phyloP scores from a whole-genome alignment of 37 sponge, comb jelly and placozoan species.

The Spongia lamella region DNA sequence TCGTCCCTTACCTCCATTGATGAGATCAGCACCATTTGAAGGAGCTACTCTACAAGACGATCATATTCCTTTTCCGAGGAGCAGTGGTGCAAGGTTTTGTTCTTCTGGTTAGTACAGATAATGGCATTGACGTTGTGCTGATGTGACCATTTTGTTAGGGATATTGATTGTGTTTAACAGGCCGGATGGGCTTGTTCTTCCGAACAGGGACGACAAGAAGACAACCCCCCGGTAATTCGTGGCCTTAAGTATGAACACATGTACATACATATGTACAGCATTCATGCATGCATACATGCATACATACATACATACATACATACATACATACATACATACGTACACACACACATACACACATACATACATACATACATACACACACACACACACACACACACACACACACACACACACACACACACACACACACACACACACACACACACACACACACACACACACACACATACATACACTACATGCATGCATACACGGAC shows the following conservation, averaged over 20 bases:
- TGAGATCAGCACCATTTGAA: not conserved
- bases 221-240: not conserved
- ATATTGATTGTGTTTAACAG: not conserved
- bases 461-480: too few species aligned
- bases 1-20: not conserved
- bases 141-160: not conserved
- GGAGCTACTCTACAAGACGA: slow-evolving; percentile 55
- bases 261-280: slow-evolving; percentile 1
- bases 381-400: not conserved
- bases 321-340: not conserved
- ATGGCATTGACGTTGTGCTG: too few species aligned
- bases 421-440: slow-evolving; percentile 15
- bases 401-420: not conserved
- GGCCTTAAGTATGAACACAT: not conserved
- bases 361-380: slow-evolving; percentile 48
- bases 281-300: slow-evolving; percentile 5
- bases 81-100: slow-evolving; percentile 87
- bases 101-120: slow-evolving; percentile 51
- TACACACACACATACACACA: slow-evolving; percentile 11
- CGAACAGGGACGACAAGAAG: not conserved
- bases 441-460: slow-evolving; percentile 10
- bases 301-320: slow-evolving; percentile 2
- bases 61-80: slow-evolving; percentile 84
- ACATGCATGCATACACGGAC: too few species aligned
- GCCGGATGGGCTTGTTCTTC: not conserved